Evolutionary conservation across 1,140 invertebrate species (phyloP).

Genomic region (Cheumatopsyche charites): DNA sequence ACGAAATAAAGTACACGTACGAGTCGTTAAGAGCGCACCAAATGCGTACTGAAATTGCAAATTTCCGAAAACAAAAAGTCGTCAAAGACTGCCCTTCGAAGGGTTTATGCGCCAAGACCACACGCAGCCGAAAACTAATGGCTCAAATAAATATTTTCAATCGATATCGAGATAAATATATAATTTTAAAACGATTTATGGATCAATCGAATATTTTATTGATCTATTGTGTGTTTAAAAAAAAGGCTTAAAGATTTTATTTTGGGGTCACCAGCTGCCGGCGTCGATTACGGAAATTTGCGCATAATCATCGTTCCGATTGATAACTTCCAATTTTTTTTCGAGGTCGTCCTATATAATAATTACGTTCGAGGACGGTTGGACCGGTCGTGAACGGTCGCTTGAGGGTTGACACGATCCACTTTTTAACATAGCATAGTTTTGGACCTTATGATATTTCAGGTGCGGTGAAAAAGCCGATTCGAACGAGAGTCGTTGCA

Average conservation of each 20-base stretch:
- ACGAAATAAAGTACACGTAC: too few relatives aligned
- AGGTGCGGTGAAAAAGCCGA: not conserved
- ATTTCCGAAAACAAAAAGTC: slow-evolving; percentile 6
- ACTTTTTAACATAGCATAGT: not conserved
- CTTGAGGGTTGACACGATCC: slow-evolving; percentile 9
- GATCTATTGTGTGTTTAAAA: too few relatives aligned
- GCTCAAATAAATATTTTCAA: too few relatives aligned
- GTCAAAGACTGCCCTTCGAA: too few relatives aligned
- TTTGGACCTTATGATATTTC: slow-evolving; percentile 17
- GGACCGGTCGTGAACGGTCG: not conserved
- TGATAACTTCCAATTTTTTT: slow-evolving; percentile 8
- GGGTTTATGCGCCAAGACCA: not conserved
- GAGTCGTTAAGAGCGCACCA: not conserved
- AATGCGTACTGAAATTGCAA: slow-evolving; percentile 3
- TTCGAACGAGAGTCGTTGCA: too few relatives aligned
- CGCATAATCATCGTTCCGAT: not conserved
- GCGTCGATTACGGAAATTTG: slow-evolving; percentile 7
- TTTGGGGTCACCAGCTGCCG: not conserved
- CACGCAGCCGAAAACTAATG: not conserved
- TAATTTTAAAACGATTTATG: not conserved
- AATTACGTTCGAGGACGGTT: not conserved
- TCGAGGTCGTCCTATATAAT: not conserved
- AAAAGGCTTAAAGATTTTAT: not conserved
- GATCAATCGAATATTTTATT: too few relatives aligned
- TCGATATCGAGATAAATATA: not conserved